These are phyloP conservation scores for Ammospiza nelsoni DNA, from an alignment of 2,113 vertebrate species.

Conservation along the genomic window DNA sequence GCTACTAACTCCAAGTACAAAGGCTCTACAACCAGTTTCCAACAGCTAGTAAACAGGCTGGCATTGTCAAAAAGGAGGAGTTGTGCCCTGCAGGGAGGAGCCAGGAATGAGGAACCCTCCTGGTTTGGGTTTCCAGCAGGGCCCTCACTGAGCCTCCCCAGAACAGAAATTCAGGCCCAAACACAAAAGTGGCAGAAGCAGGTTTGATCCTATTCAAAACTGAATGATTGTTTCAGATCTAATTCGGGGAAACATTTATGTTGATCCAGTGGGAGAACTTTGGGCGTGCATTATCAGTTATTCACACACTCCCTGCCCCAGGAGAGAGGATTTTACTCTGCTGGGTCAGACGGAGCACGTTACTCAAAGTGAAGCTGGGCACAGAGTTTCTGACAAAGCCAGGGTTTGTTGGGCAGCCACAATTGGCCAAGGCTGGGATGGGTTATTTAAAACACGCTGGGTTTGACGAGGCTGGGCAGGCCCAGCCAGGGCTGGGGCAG, in stretches of 20 bases:
- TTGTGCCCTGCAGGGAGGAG: not conserved
- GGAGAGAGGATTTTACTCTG: not conserved
- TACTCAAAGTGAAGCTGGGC: not conserved
- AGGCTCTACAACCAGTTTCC: not conserved
- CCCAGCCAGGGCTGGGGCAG: not conserved
- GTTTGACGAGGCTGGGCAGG: not conserved
- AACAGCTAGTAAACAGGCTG: not conserved
- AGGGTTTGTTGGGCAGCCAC: not conserved
- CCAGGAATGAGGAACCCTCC: not conserved
- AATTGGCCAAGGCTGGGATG: not conserved
- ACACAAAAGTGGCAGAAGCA: not conserved
- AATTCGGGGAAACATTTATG: not conserved
- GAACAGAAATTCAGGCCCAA: not conserved
- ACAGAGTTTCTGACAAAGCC: not conserved
- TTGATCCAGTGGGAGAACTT: slow-evolving; percentile 6
- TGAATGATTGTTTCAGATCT: not conserved
- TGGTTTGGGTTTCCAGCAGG: not conserved
- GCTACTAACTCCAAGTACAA: not conserved
- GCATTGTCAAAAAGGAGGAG: not conserved
- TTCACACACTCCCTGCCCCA: not conserved
- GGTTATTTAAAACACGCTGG: not conserved
- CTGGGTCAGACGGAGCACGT: not conserved
- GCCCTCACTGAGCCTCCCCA: not conserved
- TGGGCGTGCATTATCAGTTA: not conserved
- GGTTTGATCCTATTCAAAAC: not conserved